Evolutionary conservation across 1,140 invertebrate genomes (phyloP), one percentile per base, ranked within the genome.

Genomic region (Psilanteris sp.): DNA sequence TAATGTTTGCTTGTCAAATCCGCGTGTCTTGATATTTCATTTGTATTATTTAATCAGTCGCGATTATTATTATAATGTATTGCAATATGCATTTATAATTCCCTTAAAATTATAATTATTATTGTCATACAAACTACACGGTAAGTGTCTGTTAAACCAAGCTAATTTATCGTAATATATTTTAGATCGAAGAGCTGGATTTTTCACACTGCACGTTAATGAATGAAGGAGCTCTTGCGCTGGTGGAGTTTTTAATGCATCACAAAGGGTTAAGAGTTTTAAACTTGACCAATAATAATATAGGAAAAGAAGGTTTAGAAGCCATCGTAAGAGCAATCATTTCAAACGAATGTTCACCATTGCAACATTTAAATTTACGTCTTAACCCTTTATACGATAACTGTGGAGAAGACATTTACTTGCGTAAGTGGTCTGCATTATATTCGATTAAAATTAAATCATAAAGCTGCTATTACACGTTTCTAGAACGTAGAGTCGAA

Each of bases 131-230:
- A n/a, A n/a, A n/a, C n/a, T n/a, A n/a, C n/a, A n/a, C n/a, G n/a
- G n/a, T n/a, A n/a, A n/a, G n/a, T n/a, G n/a, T n/a, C n/a, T n/a
- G n/a, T n/a, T n/a, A n/a, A n/a, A n/a, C n/a, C n/a, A n/a, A n/a
- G n/a, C n/a, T n/a, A n/a, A 20, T 37, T 18, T 15, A 22, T 39
- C 0, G 13, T 7, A 4, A 22, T 37, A 27, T 36, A 27, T 70
- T 39, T 10, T 20, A 87, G 86, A 50, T 89, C 4, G 41, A 77
- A 15, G 81, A 84, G 43, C 55, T 89, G 11, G 80, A 88, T 71
- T 81, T 89, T 13, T 88, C 87, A 2, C 83, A 89, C 32, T 89
- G 87, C 64, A 85, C 83, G 15, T 57, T 89, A 37, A 67, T 14
- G 1, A 77, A 88, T 26, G 34, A 31, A 3, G 87, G 86, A 1